Conservation (phyloP, 2,797 vertebrate genomes). For the Miichthys miiuy region DNA sequence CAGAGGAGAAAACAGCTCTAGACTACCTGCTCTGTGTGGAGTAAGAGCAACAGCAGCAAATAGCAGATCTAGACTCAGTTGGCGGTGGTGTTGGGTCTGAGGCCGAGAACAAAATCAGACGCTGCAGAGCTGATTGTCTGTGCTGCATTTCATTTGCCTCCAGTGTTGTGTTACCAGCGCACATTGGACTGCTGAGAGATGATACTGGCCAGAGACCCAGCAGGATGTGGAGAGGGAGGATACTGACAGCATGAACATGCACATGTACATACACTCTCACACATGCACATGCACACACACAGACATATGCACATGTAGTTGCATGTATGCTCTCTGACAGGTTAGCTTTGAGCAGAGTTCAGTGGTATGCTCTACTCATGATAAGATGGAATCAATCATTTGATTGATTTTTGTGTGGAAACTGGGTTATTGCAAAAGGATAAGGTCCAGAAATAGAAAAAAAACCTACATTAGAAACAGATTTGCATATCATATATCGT, state of each 20-base stretch:
- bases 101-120: slow-evolving; percentile 45
- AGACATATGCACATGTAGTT: neutral
- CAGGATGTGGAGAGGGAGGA: slow-evolving; percentile 65
- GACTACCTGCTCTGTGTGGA: slow-evolving; percentile 54
- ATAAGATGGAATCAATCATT: slow-evolving; percentile 4
- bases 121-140: slow-evolving; percentile 61
- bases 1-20: slow-evolving; percentile 25
- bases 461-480: neutral
- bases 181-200: slow-evolving; percentile 59
- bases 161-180: slow-evolving; percentile 74
- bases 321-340: slow-evolving; percentile 3
- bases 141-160: slow-evolving; percentile 68
- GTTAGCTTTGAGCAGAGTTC: slow-evolving; percentile 5
- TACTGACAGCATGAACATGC: slow-evolving; percentile 42
- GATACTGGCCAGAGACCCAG: slow-evolving; percentile 61
- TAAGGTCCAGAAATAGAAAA: neutral
- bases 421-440: slow-evolving; percentile 2
- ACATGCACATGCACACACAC: neutral
- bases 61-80: slow-evolving; percentile 43
- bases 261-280: slow-evolving; percentile 7
- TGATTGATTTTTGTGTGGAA: slow-evolving; percentile 27
- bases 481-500: neutral
- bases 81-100: slow-evolving; percentile 41
- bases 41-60: slow-evolving; percentile 23
- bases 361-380: neutral